A percentile compares a stretch with the other conserved stretches of the same genome.
phyloP scores from a whole-genome alignment of 2,113 vertebrate species.

The Myrmecobius fasciatus region DNA sequence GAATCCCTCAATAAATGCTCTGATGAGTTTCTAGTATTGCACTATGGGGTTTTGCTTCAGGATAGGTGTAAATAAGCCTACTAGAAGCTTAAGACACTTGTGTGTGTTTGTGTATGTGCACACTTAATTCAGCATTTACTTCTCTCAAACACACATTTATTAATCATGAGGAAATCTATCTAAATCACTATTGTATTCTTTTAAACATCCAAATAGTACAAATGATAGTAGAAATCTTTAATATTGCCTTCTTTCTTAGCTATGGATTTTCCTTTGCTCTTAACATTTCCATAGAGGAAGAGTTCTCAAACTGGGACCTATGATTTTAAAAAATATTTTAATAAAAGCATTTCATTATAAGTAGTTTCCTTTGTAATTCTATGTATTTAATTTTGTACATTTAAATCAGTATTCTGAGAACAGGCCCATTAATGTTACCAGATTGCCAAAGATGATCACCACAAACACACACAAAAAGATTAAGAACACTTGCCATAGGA shows the following conservation, averaged over 20 bases:
- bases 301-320: too few species aligned
- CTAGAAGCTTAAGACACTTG: background rate
- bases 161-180: background rate
- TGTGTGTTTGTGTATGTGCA: too few species aligned
- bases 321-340: background rate
- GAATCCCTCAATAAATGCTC: background rate
- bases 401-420: background rate
- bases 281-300: background rate
- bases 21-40: too few species aligned
- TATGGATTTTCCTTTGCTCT: background rate
- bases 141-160: background rate
- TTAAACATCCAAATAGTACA: background rate
- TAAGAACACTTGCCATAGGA: background rate
- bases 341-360: background rate
- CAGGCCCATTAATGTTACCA: background rate
- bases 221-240: background rate
- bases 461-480: background rate
- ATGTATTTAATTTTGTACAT: background rate
- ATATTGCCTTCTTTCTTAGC: background rate
- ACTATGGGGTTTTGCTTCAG: too few species aligned
- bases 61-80: background rate
- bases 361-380: background rate
- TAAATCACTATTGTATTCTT: background rate
- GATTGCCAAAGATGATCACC: background rate
- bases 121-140: background rate